Conservation (phyloP, 2,113 vertebrate genomes). For the Oncorhynchus masou region DNA sequence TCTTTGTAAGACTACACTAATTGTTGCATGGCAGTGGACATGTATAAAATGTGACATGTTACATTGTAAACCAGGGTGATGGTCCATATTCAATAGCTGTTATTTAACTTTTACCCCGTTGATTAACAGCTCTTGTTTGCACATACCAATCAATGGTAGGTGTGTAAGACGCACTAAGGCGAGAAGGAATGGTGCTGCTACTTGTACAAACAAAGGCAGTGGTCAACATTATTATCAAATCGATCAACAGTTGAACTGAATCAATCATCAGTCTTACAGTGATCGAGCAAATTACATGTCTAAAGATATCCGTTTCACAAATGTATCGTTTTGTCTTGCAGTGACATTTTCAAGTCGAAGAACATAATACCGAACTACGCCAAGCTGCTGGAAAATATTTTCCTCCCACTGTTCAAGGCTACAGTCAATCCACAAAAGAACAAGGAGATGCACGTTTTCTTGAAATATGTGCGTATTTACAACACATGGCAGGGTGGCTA, state of each 20-base stretch:
- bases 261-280: background rate
- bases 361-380: conserved; percentile 86
- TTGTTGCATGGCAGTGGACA: background rate
- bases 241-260: background rate
- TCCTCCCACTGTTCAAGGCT: conserved; percentile 92
- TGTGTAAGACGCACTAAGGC: background rate
- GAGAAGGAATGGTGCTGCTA: background rate
- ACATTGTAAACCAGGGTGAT: background rate
- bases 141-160: background rate
- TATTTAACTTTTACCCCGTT: background rate
- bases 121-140: background rate
- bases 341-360: conserved; percentile 94
- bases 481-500: no score
- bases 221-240: background rate
- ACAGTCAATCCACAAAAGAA: conserved; percentile 91
- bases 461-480: conserved; percentile 88
- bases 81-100: background rate
- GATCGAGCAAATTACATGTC: background rate
- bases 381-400: conserved; percentile 96
- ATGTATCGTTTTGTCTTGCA: conserved; percentile 60
- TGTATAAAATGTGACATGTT: background rate
- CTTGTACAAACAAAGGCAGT: background rate
- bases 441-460: conserved; percentile 84
- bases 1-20: no score
- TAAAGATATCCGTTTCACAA: background rate